Evolutionary conservation across 1,140 invertebrate genomes (phyloP), one percentile per base, ranked within the genome.

Genomic region (Nymphalis io): DNA sequence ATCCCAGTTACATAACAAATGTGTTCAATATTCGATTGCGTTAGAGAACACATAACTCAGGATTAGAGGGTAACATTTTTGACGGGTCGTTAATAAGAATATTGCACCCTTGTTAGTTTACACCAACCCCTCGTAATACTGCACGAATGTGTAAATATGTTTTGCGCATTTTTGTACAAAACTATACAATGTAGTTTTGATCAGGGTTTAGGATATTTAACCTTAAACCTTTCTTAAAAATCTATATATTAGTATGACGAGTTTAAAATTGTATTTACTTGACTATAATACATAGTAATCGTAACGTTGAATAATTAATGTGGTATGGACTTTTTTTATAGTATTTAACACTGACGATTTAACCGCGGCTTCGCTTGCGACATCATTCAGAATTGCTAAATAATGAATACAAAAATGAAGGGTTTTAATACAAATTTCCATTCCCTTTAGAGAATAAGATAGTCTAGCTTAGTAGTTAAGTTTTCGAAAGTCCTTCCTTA

Each of bases 31-130:
- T 64, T 70, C 59, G 55, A 70, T 74, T 66, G 63, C 67, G 38
- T 64, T 65, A 48, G 66, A 63, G 76, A 70, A 42, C 16, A 76
- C 76, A 82, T 83, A 78, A 83, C 74, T 86, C 79, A 83, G 83
- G 80, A 86, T 86, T 83, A 80, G 78, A 74, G 87, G 78, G 80
- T 68, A 76, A 79, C 69, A 79, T 74, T 76, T 89, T 83, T 85
- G 85, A 88, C 86, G 81, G 82, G 73, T 71, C 81, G 83, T 89
- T 88, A 89, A 88, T 90, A 86, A 85, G 80, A 81, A 84, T 66
- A 60, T 76, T 82, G 76, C 84, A 76, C 86, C 85, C 85, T 86
- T 88, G 85, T 89, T 89, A 83, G 82, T 85, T 87, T 81, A 85
- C 86, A 82, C 82, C 82, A 74, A 78, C 82, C 85, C 84, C 75